Evolutionary conservation across 2,797 vertebrate species (phyloP).

Genomic region (Distichodus sexfasciatus): DNA sequence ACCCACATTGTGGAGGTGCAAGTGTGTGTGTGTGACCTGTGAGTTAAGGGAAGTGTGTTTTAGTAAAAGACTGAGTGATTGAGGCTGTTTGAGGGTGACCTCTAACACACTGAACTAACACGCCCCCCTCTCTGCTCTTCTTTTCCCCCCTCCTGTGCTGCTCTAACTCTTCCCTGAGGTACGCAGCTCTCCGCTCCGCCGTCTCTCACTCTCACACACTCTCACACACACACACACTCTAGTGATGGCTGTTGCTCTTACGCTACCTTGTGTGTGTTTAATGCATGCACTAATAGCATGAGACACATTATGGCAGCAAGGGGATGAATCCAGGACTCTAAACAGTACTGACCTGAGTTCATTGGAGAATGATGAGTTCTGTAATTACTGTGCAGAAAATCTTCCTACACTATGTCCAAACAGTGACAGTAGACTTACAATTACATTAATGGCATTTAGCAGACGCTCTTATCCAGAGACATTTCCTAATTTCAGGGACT

Average conservation of each 20-base stretch:
- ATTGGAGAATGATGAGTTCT: no score
- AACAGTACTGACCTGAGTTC: not conserved
- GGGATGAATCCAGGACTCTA: constrained; percentile 63
- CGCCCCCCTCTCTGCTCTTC: constrained; percentile 52
- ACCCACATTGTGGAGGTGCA: not conserved
- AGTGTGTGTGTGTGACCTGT: not conserved
- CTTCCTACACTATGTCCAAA: no score
- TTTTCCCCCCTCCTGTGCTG: constrained; percentile 64
- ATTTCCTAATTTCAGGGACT: no score
- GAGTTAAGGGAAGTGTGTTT: not conserved
- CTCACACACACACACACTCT: constrained; percentile 27
- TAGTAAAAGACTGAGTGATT: constrained; percentile 12
- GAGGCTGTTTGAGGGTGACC: constrained; percentile 29
- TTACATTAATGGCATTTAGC: no score
- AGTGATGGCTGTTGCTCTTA: constrained; percentile 28
- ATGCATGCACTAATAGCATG: constrained; percentile 62
- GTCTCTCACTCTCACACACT: not conserved
- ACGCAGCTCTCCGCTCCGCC: constrained; percentile 67
- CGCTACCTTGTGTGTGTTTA: constrained; percentile 58
- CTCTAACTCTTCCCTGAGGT: constrained; percentile 77
- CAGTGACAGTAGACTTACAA: no score
- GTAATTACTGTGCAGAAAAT: no score
- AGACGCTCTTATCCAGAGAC: no score
- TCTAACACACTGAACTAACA: constrained; percentile 35
- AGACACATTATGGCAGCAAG: constrained; percentile 51